A percentile compares a stretch with the other conserved stretches of the same genome.
phyloP scores from a whole-genome alignment of 2,113 vertebrate species.

The Chionodraco myersi region DNA sequence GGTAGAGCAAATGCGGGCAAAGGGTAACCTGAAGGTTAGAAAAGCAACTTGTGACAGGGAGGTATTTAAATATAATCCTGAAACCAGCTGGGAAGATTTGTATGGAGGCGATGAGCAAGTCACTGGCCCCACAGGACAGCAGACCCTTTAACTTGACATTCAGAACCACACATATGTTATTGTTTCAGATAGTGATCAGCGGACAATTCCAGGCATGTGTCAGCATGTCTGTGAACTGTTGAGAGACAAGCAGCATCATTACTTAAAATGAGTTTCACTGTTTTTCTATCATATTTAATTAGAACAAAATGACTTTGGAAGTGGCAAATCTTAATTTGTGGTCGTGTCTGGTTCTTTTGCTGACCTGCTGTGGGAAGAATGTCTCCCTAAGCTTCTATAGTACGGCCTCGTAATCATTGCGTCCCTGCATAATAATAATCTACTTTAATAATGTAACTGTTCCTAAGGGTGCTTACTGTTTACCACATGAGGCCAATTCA shows the following conservation, averaged over 20 bases:
- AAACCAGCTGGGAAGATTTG: constrained; percentile 26
- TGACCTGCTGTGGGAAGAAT: neutral
- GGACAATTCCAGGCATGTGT: neutral
- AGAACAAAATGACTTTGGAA: neutral
- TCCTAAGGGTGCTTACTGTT: neutral
- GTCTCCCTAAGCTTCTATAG: neutral
- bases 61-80: constrained; percentile 43
- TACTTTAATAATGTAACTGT: neutral
- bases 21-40: constrained; percentile 41
- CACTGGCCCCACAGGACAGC: neutral
- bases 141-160: constrained; percentile 9
- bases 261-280: neutral
- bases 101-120: constrained; percentile 1
- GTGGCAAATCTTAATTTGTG: too few species aligned
- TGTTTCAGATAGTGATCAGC: neutral
- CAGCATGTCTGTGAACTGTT: neutral
- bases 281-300: too few species aligned
- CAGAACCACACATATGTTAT: neutral
- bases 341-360: neutral
- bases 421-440: neutral
- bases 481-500: neutral
- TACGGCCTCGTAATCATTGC: neutral
- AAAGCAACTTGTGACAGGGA: constrained; percentile 45
- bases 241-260: neutral
- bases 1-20: constrained; percentile 7